Conservation (phyloP, 2,113 vertebrate species). For the Tyto alba region DNA sequence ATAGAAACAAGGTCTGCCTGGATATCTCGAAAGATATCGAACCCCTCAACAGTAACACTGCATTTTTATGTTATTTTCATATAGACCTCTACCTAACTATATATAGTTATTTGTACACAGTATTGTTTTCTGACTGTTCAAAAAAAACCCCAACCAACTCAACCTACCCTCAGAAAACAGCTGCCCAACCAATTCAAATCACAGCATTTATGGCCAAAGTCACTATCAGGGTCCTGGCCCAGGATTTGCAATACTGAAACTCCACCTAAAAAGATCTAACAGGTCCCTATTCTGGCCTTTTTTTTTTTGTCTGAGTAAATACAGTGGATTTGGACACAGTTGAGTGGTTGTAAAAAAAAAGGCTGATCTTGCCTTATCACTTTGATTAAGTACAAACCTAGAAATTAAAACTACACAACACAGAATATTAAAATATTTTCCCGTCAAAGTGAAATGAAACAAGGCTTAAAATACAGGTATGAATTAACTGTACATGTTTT, state of each 20-base stretch:
- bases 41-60: neutral
- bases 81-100: neutral
- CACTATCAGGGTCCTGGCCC: neutral
- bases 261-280: neutral
- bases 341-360: neutral
- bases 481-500: neutral
- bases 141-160: neutral
- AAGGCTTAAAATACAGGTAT: neutral
- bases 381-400: neutral
- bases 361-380: neutral
- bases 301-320: neutral
- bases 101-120: neutral
- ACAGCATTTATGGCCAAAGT: neutral
- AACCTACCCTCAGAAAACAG: neutral
- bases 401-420: neutral
- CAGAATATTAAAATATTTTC: neutral
- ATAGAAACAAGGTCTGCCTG: conserved; percentile 1
- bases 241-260: neutral
- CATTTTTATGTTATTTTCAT: neutral
- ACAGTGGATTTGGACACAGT: neutral
- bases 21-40: neutral
- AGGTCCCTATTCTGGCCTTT: neutral
- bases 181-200: neutral
- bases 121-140: neutral
- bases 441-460: neutral